Evolutionary conservation across 2,888 invertebrate species (phyloP).

Genomic region (Philaethria dido): DNA sequence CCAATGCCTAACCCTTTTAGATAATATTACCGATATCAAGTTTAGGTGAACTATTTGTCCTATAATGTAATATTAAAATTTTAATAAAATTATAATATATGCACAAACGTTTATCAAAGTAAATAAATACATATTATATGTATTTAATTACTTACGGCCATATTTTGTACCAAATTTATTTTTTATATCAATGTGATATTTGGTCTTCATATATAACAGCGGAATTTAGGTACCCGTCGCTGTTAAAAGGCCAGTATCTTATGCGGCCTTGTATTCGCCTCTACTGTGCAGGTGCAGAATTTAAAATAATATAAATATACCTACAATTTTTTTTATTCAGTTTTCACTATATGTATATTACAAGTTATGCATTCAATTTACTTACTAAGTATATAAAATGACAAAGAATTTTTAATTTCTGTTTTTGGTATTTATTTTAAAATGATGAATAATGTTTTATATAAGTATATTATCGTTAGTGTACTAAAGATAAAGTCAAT

Average conservation of each 20-base stretch:
- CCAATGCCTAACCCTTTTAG: conserved; percentile 5
- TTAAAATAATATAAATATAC: conserved; percentile 39
- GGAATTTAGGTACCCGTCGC: conserved; percentile 68
- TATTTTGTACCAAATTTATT: background rate
- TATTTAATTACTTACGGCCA: too few species aligned
- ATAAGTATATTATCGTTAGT: background rate
- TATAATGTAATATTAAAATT: background rate
- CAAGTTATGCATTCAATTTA: background rate
- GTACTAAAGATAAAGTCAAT: conserved; percentile 6
- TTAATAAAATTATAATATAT: too few species aligned
- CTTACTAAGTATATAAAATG: too few species aligned
- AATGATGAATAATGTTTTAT: conserved; percentile 3
- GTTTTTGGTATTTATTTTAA: background rate
- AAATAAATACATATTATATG: too few species aligned
- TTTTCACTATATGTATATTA: background rate
- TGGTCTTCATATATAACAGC: conserved; percentile 28
- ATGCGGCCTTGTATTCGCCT: conserved; percentile 66
- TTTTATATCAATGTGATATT: conserved; percentile 19
- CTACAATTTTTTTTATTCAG: conserved; percentile 19
- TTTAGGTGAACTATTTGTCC: conserved; percentile 10
- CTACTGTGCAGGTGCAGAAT: conserved; percentile 65
- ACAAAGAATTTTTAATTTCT: background rate
- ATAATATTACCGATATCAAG: conserved; percentile 22
- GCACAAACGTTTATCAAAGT: too few species aligned
- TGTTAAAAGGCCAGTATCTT: conserved; percentile 62